Base-by-base conservation (phyloP, 2,888 invertebrate genomes). In the Trissolcus japonicus region DNA sequence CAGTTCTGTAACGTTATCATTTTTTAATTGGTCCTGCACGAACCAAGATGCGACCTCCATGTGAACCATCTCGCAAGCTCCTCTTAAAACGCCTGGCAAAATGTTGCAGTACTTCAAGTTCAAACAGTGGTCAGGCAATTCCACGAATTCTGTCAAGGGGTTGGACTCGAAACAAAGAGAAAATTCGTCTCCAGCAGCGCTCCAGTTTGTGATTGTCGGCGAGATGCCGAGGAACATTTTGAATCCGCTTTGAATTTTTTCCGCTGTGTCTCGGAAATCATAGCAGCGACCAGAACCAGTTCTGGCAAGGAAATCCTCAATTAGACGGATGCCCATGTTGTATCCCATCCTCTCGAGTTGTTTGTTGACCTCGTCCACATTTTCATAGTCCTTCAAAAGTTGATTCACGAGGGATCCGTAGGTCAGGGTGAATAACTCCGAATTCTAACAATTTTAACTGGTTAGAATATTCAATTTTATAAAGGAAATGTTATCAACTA, bases 51-150 rank as follows among this genome's bases (percentile, higher is more conserved):
- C 94, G 6, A 98, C 96, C 90, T 99, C 98, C 88, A 99, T 92
- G 88, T 99, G 98, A 48, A 99, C 98, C 97, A 99, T 99, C 92
- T 99, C 99, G 83, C 99, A 91, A 7, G 99, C 98, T 16, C 99
- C 99, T 77, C 98, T 92, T 67, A 96, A 93, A 35, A 94, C 93
- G 0, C 99, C 99, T 76, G 97, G 96, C 57, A 99, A 92, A 75
- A 99, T 92, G 82, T 96, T 96, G 81, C 97, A 97, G 89, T 98
- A 99, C 86, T 96, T 96, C 14, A 99, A 91, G 79, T 94, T 93
- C 76, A 93, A 93, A 83, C 94, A 92, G 84, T 95, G 93, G 79
- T 95, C 94, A 0, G 99, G 99, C 86, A 98, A 91, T 89, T 99
- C 99, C 0, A 99, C 98, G 91, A 98, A 96, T 89, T 99, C 99